Evolutionary conservation across 2,888 invertebrate species (phyloP).

Genomic region (Selenia dentaria): DNA sequence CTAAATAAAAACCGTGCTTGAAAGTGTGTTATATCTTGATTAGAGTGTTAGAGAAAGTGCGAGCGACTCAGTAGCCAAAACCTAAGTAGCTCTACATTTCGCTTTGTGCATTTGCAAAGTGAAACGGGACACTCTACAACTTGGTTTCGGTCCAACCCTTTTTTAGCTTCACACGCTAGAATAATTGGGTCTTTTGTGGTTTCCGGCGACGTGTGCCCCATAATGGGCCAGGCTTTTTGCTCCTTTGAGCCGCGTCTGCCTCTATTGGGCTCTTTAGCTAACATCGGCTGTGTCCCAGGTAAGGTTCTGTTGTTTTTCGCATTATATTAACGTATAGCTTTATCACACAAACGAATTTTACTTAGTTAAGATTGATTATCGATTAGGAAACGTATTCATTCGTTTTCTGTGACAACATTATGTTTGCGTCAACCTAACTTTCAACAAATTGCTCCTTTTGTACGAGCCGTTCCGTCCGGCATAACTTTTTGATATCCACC

Average conservation of each 20-base stretch:
- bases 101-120: conserved; percentile 47
- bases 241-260: conserved; percentile 57
- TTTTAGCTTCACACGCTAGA: conserved; percentile 68
- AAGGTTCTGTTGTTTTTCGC: conserved; percentile 25
- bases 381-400: conserved; percentile 25
- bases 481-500: conserved; percentile 39
- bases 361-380: conserved; percentile 24
- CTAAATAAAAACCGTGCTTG: too few species aligned
- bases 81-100: conserved; percentile 32
- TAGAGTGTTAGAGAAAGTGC: conserved; percentile 18
- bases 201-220: conserved; percentile 63
- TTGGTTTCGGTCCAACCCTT: conserved; percentile 67
- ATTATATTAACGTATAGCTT: conserved; percentile 46
- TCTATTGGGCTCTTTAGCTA: conserved; percentile 54
- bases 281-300: conserved; percentile 41
- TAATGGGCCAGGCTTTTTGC: conserved; percentile 68
- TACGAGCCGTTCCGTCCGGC: conserved; percentile 17
- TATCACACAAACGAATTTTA: conserved; percentile 9
- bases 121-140: conserved; percentile 56
- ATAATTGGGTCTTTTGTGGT: conserved; percentile 79
- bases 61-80: conserved; percentile 8
- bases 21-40: too few species aligned
- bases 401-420: conserved; percentile 23
- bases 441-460: conserved; percentile 17
- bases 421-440: conserved; percentile 3